phyloP scores from a whole-genome alignment of 2,113 vertebrate species.

The Regulus satrapa region DNA sequence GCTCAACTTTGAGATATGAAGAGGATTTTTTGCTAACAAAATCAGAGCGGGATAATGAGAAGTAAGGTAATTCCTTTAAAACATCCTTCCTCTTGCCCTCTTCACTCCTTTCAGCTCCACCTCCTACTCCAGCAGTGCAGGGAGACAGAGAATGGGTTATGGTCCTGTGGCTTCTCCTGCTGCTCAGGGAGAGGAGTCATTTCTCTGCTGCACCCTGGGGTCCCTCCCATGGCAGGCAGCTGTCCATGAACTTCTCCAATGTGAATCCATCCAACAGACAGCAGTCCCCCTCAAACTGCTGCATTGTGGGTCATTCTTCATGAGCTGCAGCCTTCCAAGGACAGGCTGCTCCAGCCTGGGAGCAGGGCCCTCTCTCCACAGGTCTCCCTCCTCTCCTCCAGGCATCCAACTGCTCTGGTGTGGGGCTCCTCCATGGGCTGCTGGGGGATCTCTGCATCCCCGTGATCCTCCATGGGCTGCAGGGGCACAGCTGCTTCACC shows the following conservation, averaged over 20 bases:
- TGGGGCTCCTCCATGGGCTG: neutral
- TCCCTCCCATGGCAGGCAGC: neutral
- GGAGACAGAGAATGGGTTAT: neutral
- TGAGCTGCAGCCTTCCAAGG: neutral
- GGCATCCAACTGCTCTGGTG: neutral
- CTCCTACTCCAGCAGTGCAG: neutral
- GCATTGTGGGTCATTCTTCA: fast-evolving
- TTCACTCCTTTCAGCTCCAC: neutral
- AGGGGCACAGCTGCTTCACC: neutral
- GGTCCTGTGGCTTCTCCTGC: neutral
- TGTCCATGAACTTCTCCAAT: neutral
- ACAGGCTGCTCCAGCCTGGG: neutral
- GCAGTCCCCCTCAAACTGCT: neutral
- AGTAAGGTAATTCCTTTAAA: neutral
- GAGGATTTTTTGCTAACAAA: neutral
- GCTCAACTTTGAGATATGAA: neutral
- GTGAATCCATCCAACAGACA: fast-evolving
- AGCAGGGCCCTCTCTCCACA: neutral
- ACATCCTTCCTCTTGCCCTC: neutral
- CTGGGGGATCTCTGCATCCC: neutral
- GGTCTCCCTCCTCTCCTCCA: neutral
- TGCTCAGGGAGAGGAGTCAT: neutral
- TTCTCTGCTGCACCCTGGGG: neutral
- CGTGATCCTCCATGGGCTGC: neutral
- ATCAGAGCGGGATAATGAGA: neutral